Evolutionary conservation across 2,113 vertebrate species (phyloP).

Genomic region (Corythornis madagascariensis): DNA sequence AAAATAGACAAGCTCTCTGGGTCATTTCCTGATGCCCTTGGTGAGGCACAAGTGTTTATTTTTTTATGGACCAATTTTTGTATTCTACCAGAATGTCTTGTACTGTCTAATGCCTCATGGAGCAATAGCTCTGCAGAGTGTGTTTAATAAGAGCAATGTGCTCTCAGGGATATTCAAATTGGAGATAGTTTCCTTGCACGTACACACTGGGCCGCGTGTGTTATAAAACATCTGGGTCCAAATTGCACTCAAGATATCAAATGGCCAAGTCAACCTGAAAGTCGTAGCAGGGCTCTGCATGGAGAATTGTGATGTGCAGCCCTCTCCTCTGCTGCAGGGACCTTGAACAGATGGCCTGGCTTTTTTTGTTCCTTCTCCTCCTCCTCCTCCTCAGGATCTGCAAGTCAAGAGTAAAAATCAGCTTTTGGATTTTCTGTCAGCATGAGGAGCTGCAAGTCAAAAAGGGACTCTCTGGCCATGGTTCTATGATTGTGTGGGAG

Average conservation of each 20-base stretch:
- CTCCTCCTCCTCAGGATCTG: conserved; percentile 29
- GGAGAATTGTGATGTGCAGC: neutral
- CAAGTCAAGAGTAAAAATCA: conserved; percentile 42
- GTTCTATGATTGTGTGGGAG: neutral
- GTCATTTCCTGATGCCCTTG: conserved; percentile 62
- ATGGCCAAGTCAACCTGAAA: conserved; percentile 46
- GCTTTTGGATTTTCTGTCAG: conserved; percentile 5
- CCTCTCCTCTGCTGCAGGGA: conserved; percentile 7
- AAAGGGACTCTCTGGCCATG: neutral
- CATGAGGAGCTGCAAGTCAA: neutral
- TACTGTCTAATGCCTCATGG: conserved; percentile 35
- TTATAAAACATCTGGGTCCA: conserved; percentile 60
- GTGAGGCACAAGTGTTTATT: conserved; percentile 59
- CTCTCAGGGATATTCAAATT: conserved; percentile 57
- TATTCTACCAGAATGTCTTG: conserved; percentile 42
- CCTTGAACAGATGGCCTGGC: conserved; percentile 45
- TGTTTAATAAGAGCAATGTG: conserved; percentile 48
- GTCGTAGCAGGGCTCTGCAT: neutral
- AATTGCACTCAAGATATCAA: conserved; percentile 4
- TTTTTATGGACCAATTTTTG: conserved; percentile 61
- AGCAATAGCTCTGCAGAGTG: conserved; percentile 57
- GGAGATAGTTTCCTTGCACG: conserved; percentile 19
- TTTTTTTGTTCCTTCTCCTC: neutral
- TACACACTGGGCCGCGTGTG: rapidly evolving
- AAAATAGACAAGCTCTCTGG: conserved; percentile 35